Evolutionary conservation across 2,888 invertebrate species (phyloP).

Genomic region (Baccha elongata): DNA sequence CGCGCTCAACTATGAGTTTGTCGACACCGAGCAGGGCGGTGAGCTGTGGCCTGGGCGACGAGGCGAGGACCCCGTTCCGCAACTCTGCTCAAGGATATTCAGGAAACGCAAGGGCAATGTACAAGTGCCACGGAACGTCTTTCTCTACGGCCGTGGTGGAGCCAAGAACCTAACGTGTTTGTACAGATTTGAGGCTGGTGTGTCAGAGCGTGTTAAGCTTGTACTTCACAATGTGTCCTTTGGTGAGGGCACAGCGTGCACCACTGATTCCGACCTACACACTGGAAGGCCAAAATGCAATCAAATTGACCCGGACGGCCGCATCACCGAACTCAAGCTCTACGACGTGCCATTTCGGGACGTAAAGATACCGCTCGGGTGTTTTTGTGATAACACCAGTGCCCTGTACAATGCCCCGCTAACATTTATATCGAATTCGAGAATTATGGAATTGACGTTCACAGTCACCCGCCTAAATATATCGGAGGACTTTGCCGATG

Average conservation of each 20-base stretch:
- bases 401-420: constrained; percentile 85
- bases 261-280: constrained; percentile 88
- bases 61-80: constrained; percentile 82
- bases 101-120: constrained; percentile 86
- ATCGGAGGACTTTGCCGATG: constrained; percentile 91
- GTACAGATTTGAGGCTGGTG: constrained; percentile 88
- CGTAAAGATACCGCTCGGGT: constrained; percentile 87
- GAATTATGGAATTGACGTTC: constrained; percentile 90
- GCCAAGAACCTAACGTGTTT: constrained; percentile 89
- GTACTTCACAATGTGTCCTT: constrained; percentile 89
- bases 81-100: constrained; percentile 86
- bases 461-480: constrained; percentile 89
- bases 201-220: constrained; percentile 86
- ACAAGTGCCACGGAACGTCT: constrained; percentile 88
- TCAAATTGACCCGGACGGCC: constrained; percentile 81
- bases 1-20: constrained; percentile 90
- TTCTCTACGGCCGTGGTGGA: constrained; percentile 93
- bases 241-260: constrained; percentile 86
- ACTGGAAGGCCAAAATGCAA: constrained; percentile 87
- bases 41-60: constrained; percentile 84
- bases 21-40: constrained; percentile 90
- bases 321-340: constrained; percentile 84
- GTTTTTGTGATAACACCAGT: constrained; percentile 90
- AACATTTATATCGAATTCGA: constrained; percentile 86
- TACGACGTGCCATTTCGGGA: constrained; percentile 88